Percentiles rank a stretch among this genome's conserved stretches.
These are phyloP conservation scores for Temnothorax unifasciatus DNA, from an alignment of 2,888 invertebrate species.

Conservation along the genomic window DNA sequence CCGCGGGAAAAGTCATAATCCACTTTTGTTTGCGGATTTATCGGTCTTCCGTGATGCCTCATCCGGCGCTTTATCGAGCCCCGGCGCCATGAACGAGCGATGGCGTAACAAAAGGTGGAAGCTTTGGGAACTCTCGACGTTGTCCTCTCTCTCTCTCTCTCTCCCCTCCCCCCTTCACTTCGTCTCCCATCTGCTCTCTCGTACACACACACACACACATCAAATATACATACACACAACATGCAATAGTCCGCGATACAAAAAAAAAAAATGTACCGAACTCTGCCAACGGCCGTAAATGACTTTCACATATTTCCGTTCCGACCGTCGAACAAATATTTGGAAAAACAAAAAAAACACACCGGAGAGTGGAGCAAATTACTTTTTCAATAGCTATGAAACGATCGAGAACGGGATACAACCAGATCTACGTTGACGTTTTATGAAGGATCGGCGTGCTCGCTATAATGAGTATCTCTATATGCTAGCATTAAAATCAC, in stretches of 20 bases:
- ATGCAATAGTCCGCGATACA: conserved; percentile 1
- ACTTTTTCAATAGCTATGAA: conserved; percentile 50
- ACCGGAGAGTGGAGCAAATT: conserved; percentile 41
- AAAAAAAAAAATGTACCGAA: conserved; percentile 34
- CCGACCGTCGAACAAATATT: conserved; percentile 44
- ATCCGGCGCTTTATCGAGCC: conserved; percentile 56
- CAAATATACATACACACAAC: not conserved
- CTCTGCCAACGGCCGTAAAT: conserved; percentile 50
- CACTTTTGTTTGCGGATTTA: conserved; percentile 74
- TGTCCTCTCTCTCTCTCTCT: not conserved
- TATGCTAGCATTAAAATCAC: conserved; percentile 34
- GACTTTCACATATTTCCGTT: conserved; percentile 56
- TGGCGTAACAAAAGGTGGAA: conserved; percentile 50
- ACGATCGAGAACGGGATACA: conserved; percentile 5
- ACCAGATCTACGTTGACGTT: conserved; percentile 16
- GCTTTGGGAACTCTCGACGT: conserved; percentile 46
- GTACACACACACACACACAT: not conserved
- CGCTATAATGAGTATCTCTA: conserved; percentile 14
- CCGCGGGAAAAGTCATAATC: conserved; percentile 68
- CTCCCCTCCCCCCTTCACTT: conserved; percentile 6
- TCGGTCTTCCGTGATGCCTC: conserved; percentile 62
- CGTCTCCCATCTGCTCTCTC: conserved; percentile 18
- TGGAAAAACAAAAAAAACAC: conserved; percentile 34
- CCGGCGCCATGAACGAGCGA: conserved; percentile 51
- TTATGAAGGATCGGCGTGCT: conserved; percentile 12